Evolutionary conservation across 2,113 vertebrate species (phyloP).

Genomic region (Callospermophilus lateralis): DNA sequence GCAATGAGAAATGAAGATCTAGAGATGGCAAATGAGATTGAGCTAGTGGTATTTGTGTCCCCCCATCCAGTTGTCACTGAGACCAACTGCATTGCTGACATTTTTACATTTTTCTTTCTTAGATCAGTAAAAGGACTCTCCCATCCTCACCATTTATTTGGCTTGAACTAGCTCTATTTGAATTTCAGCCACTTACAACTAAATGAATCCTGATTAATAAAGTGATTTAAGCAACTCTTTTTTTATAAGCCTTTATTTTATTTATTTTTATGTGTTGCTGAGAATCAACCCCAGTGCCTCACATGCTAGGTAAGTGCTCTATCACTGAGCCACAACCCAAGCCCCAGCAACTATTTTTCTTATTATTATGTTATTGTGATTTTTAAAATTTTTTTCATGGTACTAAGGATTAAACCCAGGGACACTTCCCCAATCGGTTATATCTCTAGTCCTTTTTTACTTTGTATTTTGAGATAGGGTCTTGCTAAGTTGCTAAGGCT

Average conservation of each 20-base stretch:
- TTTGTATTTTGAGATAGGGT: no score
- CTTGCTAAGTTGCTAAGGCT: no score
- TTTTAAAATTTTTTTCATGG: no score
- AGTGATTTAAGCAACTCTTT: constrained; percentile 12
- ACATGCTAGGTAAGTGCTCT: no score
- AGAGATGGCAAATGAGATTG: not conserved
- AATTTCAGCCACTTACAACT: not conserved
- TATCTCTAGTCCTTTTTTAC: no score
- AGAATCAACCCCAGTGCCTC: no score
- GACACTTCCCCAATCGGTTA: no score
- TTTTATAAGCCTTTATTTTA: not conserved
- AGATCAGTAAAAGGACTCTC: not conserved
- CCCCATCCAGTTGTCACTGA: not conserved
- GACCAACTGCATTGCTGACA: not conserved
- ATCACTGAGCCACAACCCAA: no score
- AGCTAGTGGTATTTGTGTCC: not conserved
- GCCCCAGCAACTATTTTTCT: no score
- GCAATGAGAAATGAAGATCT: not conserved
- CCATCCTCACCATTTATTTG: not conserved
- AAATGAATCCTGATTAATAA: constrained; percentile 23
- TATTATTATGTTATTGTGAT: no score
- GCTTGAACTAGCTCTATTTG: not conserved
- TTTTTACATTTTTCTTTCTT: not conserved
- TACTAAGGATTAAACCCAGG: no score
- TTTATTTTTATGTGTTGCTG: no score